A percentile compares a stretch with the other conserved stretches of the same genome.
phyloP scores from a whole-genome alignment of 2,113 vertebrate species.

The Tetrax tetrax region DNA sequence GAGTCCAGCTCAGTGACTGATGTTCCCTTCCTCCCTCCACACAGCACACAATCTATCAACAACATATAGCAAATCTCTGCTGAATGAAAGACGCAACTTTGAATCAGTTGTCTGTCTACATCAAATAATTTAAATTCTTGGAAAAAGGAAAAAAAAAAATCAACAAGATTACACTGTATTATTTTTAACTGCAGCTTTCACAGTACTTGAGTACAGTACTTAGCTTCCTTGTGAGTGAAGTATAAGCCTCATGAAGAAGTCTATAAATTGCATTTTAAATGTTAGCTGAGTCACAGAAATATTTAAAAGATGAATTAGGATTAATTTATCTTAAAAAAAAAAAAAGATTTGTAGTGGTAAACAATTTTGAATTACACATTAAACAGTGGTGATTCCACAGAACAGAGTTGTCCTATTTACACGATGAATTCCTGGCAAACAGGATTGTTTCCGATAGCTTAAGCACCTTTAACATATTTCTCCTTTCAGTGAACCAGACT shows the following conservation, averaged over 20 bases:
- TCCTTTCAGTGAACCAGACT: background rate
- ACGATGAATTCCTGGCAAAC: fast-evolving
- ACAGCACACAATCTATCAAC: background rate
- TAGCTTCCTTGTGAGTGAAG: background rate
- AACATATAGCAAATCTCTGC: background rate
- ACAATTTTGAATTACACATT: background rate
- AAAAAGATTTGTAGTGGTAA: background rate
- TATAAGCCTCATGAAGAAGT: background rate
- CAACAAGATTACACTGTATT: background rate
- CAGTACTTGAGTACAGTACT: background rate
- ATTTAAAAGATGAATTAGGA: background rate
- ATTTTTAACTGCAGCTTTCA: background rate
- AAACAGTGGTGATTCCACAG: background rate
- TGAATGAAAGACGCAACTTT: background rate
- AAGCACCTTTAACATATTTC: background rate
- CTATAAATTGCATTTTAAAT: background rate
- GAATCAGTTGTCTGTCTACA: background rate
- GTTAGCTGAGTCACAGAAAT: background rate
- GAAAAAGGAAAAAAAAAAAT: background rate
- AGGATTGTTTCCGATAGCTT: background rate
- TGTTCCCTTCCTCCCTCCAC: background rate
- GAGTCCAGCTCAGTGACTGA: background rate
- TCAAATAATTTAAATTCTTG: background rate
- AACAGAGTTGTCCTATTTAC: background rate
- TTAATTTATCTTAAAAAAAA: background rate